Evolutionary conservation across 2,797 vertebrate species (phyloP), one percentile per base, ranked within the genome.

Genomic region (Cirrhinus molitorella): DNA sequence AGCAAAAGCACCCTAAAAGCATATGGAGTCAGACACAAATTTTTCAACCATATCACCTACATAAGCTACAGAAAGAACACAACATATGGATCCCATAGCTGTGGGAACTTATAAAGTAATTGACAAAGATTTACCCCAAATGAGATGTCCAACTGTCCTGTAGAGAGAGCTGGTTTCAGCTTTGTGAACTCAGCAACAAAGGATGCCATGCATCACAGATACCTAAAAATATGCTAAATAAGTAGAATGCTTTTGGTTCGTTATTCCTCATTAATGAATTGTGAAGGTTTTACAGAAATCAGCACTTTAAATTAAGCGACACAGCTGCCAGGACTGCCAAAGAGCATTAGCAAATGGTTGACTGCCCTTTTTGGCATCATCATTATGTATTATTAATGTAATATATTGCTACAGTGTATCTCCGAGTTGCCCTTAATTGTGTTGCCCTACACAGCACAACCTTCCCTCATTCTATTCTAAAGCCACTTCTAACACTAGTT

Each of bases 401-500:
- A 49, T 43, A 17, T 66, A 83, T 75, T 57, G 23, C 37, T 45
- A 77, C 10, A 49, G 59, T 19, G n/a, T 5, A 59, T 61, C 65
- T 70, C 8, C 21, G 1, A 45, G 53, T 49, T 66, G 23, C 68
- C 19, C 57, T 63, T 74, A 43, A 31, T 55, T 74, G 45, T 63
- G 53, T 9, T 79, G 23, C 49, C 8, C 68, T 61, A 67, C 28
- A 59, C 68, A 43, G 55, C 13, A 79, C 34, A 79, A 79, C 68
- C 51, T 70, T 70, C 59, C 25, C 57, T 21, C 6, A 5, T 61
- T 79, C 61, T 66, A 61, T 47, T 66, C 28, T 66, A 81, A 73
- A 77, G 80, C 49, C 51, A 75, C 45, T 28, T 53, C 19, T 71
- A 82, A 61, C 65, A 45, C 68, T 68, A 79, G 70, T 85, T 85